Conservation (phyloP, 92 coral and sea anemone species). For the Phymanthus crucifer region DNA sequence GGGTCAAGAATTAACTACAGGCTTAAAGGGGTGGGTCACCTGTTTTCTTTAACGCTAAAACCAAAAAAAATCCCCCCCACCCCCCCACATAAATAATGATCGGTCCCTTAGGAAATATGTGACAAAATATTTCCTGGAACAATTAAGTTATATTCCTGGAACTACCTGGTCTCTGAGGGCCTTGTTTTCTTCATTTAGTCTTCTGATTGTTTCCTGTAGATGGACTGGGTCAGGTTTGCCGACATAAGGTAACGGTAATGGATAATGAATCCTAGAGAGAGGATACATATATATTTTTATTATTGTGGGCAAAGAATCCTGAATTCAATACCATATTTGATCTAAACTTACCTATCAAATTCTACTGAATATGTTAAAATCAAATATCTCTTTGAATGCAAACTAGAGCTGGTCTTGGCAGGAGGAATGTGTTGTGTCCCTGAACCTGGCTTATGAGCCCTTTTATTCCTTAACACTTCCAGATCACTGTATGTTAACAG, state of each 20-base stretch:
- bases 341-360: conserved; percentile 87
- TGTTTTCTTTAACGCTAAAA: no score
- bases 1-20: no score
- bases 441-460: conserved; percentile 71
- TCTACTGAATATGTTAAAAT: conserved; percentile 96
- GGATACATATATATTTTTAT: neutral
- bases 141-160: neutral
- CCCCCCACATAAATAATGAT: no score
- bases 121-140: neutral
- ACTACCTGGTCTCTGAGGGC: conserved; percentile 82
- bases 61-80: no score
- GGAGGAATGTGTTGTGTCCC: conserved; percentile 90
- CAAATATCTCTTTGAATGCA: conserved; percentile 91
- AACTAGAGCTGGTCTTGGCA: conserved; percentile 73
- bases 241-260: conserved; percentile 92
- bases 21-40: no score
- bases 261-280: conserved; percentile 84
- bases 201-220: conserved; percentile 88
- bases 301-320: neutral
- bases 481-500: conserved; percentile 93
- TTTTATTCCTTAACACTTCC: conserved; percentile 80
- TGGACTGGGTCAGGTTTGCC: conserved; percentile 99
- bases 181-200: conserved; percentile 81
- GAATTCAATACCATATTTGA: no score
- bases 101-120: no score